Evolutionary conservation across 1,140 invertebrate species (phyloP).

Genomic region (Drosophila truncata): DNA sequence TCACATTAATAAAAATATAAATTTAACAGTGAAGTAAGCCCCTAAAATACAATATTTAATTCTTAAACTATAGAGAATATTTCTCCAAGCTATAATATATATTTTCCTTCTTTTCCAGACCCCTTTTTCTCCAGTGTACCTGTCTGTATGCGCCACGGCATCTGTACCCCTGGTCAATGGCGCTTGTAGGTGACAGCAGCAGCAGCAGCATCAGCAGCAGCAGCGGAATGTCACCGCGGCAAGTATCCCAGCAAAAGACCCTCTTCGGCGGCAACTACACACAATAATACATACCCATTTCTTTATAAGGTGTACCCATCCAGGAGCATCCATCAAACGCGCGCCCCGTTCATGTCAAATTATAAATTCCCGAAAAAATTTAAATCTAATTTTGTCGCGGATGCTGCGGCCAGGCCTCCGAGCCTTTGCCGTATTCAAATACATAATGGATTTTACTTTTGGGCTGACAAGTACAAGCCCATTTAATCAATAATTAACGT

Average conservation of each 20-base stretch:
- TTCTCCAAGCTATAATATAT: neutral
- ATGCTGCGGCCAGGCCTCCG: constrained; percentile 2
- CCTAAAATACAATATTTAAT: too few relatives aligned
- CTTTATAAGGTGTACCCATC: constrained; percentile 9
- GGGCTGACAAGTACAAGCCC: constrained; percentile 80
- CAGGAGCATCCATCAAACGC: constrained; percentile 70
- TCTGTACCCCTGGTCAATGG: constrained; percentile 14
- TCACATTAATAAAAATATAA: too few relatives aligned
- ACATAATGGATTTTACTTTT: constrained; percentile 72
- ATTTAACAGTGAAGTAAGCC: too few relatives aligned
- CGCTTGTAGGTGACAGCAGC: constrained; percentile 31
- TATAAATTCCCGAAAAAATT: constrained; percentile 70
- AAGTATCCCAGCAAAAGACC: constrained; percentile 32
- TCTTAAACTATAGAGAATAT: neutral
- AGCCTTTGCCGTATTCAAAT: constrained; percentile 61
- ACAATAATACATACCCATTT: constrained; percentile 3
- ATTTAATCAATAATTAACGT: constrained; percentile 84
- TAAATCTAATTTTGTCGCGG: constrained; percentile 72
- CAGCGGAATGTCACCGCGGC: constrained; percentile 45
- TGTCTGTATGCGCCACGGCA: neutral
- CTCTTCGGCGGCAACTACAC: constrained; percentile 29
- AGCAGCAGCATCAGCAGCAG: constrained; percentile 19
- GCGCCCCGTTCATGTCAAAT: constrained; percentile 69
- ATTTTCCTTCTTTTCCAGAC: neutral
- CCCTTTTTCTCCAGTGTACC: neutral